phyloP scores from a whole-genome alignment of 2,888 invertebrate species.

The Teleogryllus oceanicus region DNA sequence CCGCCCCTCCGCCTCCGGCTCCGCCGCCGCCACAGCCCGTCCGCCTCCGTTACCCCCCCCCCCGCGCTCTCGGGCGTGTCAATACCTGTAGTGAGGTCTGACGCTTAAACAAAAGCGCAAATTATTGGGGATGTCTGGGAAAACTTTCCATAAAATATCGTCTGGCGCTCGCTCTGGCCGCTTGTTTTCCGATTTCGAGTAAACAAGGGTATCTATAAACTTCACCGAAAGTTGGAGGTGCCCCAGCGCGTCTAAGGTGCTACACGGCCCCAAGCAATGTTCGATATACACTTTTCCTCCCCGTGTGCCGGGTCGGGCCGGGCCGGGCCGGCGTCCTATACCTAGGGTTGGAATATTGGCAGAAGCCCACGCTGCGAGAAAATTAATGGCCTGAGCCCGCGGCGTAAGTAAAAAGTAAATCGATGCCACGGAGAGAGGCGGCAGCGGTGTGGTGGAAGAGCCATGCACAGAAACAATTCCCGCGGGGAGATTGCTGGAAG shows the following conservation, averaged over 20 bases:
- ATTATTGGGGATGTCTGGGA: not conserved
- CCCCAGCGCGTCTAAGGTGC: not conserved
- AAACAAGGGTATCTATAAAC: slow-evolving; percentile 10
- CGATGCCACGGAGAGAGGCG: not conserved
- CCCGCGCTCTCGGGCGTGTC: not conserved
- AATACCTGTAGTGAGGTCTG: not conserved
- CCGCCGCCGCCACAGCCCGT: no score
- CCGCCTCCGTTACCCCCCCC: no score
- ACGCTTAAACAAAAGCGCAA: slow-evolving; percentile 6
- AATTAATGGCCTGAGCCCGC: not conserved
- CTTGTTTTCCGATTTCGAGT: slow-evolving; percentile 9
- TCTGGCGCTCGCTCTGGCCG: not conserved
- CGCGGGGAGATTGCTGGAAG: no score
- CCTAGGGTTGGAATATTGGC: not conserved
- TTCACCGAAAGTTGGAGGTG: not conserved
- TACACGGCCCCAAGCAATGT: not conserved
- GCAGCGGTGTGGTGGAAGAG: not conserved
- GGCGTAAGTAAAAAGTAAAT: not conserved
- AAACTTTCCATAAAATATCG: slow-evolving; percentile 7
- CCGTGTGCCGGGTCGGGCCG: not conserved
- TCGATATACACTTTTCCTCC: slow-evolving; percentile 5
- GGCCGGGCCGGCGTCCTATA: not conserved
- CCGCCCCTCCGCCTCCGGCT: no score
- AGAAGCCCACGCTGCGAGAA: not conserved
- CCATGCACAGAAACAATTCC: no score